Evolutionary conservation across 2,888 invertebrate genomes (phyloP).

Genomic region (Aethes cnicana): DNA sequence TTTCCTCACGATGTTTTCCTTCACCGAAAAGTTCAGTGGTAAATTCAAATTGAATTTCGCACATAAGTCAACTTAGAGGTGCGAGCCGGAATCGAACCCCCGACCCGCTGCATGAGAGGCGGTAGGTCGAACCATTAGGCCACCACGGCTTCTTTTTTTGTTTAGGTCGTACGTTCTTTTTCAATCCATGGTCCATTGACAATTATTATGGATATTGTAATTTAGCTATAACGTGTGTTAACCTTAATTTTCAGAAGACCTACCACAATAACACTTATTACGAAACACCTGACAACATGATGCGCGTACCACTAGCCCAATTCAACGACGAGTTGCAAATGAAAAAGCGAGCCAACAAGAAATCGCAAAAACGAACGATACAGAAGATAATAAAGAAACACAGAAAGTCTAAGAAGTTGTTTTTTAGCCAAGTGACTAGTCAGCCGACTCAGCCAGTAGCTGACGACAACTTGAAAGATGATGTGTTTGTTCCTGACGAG

Average conservation of each 20-base stretch:
- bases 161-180: too few relatives aligned
- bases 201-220: too few relatives aligned
- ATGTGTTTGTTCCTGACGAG: constrained; percentile 42
- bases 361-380: constrained; percentile 61
- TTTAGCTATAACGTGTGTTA: neutral
- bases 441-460: constrained; percentile 42
- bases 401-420: constrained; percentile 49
- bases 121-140: too few relatives aligned
- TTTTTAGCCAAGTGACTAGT: constrained; percentile 42
- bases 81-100: too few relatives aligned
- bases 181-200: too few relatives aligned
- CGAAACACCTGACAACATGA: constrained; percentile 61
- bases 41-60: too few relatives aligned
- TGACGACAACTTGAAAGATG: constrained; percentile 36
- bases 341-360: constrained; percentile 50
- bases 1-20: too few relatives aligned
- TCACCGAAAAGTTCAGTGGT: too few relatives aligned
- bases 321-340: constrained; percentile 45
- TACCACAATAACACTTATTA: constrained; percentile 50
- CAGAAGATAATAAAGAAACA: constrained; percentile 74
- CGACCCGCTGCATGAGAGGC: too few relatives aligned
- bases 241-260: constrained; percentile 26
- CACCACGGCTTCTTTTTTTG: too few relatives aligned
- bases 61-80: too few relatives aligned
- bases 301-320: constrained; percentile 52